Percentiles rank a stretch among this genome's conserved stretches.
phyloP scores from a whole-genome alignment of 2,888 invertebrate species.

The Lysandra bellargus region DNA sequence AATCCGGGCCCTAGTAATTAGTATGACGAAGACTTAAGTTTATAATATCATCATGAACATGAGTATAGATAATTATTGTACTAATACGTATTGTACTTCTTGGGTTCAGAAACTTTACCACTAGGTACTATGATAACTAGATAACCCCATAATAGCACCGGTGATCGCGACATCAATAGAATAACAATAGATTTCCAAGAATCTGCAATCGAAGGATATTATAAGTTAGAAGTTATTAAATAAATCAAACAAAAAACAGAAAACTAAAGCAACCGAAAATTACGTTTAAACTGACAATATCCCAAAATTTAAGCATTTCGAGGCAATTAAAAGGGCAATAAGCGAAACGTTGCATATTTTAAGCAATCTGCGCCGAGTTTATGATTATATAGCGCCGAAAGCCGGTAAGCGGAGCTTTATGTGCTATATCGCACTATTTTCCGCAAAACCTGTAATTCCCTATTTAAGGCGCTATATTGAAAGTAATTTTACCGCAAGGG shows the following conservation, averaged over 20 bases:
- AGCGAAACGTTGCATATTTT: conserved; percentile 31
- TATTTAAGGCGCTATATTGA: not conserved
- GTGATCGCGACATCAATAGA: too few species aligned
- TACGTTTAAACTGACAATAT: not conserved
- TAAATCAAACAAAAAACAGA: not conserved
- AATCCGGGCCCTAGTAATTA: too few species aligned
- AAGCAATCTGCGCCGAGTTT: conserved; percentile 30
- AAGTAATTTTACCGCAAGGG: too few species aligned
- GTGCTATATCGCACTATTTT: conserved; percentile 34
- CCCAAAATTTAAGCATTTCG: not conserved
- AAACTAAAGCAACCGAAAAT: not conserved
- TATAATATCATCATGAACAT: too few species aligned
- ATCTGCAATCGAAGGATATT: too few species aligned
- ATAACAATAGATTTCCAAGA: too few species aligned
- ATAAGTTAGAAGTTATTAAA: not conserved
- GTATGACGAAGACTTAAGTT: too few species aligned
- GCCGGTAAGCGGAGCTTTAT: conserved; percentile 37
- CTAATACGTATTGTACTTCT: too few species aligned
- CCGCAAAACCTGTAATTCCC: conserved; percentile 35
- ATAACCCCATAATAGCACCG: too few species aligned
- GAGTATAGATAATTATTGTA: too few species aligned
- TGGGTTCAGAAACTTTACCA: too few species aligned
- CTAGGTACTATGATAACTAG: too few species aligned
- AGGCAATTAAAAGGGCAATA: conserved; percentile 21
- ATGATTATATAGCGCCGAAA: conserved; percentile 36